Percentiles rank a stretch among this genome's conserved stretches.
phyloP scores from a whole-genome alignment of 2,113 vertebrate species.

The Athene cunicularia region DNA sequence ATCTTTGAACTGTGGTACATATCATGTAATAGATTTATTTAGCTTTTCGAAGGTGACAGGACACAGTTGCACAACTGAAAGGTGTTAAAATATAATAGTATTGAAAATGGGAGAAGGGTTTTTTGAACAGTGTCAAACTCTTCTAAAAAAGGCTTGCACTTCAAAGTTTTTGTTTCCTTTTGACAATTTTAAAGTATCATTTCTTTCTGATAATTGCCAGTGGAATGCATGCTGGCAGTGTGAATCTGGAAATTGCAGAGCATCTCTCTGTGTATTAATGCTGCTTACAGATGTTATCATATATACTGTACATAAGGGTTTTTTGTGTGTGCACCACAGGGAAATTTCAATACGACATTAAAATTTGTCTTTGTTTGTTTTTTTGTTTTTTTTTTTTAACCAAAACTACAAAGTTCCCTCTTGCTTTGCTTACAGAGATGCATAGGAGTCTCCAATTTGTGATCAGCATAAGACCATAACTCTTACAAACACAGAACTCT shows the following conservation, averaged over 20 bases:
- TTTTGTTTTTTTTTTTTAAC: neutral
- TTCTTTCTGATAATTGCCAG: constrained; percentile 1
- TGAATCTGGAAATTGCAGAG: neutral
- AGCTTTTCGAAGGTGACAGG: neutral
- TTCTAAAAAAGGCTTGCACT: neutral
- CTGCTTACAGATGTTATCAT: neutral
- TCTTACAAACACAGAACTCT: neutral
- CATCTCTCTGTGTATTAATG: neutral
- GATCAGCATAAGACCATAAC: neutral
- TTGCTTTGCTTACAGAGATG: neutral
- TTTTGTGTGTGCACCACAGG: neutral
- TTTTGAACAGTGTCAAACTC: neutral
- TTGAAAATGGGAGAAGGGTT: neutral
- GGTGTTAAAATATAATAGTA: neutral
- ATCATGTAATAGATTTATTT: neutral
- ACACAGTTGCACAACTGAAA: neutral
- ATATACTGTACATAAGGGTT: neutral
- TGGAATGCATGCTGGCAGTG: neutral
- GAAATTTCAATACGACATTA: neutral
- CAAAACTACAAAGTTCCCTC: neutral
- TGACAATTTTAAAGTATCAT: neutral
- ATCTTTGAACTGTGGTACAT: neutral
- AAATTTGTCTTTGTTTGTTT: neutral
- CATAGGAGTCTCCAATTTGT: neutral
- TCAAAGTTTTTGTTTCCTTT: neutral